Conservation (phyloP, 2,888 invertebrate genomes). For the Teleiodes luculella region DNA sequence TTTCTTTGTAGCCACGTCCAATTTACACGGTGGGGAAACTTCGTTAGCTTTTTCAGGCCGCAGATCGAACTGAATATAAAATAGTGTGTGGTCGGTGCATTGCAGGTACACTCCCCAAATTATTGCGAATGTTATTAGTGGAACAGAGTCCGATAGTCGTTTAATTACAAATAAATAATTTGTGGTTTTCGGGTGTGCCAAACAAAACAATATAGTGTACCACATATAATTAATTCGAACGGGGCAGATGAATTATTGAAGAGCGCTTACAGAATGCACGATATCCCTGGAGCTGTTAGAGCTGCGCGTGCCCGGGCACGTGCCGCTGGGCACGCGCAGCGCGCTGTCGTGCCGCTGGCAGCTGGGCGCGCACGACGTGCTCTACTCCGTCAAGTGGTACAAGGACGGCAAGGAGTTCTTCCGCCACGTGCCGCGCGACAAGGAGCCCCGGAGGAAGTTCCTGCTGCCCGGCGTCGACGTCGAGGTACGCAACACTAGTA, state of each 20-base stretch:
- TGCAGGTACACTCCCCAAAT: background rate
- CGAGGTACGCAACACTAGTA: too few relatives aligned
- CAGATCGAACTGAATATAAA: background rate
- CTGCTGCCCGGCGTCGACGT: constrained; percentile 89
- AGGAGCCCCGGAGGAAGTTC: constrained; percentile 89
- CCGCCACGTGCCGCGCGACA: constrained; percentile 89
- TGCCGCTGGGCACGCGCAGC: constrained; percentile 88
- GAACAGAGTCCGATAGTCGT: too few relatives aligned
- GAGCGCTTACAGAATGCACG: constrained; percentile 48
- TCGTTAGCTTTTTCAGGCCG: background rate
- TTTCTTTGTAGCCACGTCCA: constrained; percentile 9
- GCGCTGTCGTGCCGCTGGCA: constrained; percentile 89
- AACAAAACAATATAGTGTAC: too few relatives aligned
- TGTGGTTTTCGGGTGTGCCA: too few relatives aligned
- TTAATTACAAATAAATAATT: too few relatives aligned
- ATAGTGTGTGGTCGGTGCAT: background rate
- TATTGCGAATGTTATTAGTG: too few relatives aligned
- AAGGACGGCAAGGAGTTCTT: constrained; percentile 94
- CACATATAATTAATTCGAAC: too few relatives aligned
- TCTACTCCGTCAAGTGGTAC: constrained; percentile 95
- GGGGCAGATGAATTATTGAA: too few relatives aligned
- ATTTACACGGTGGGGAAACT: background rate
- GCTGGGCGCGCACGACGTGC: constrained; percentile 85
- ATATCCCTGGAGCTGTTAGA: constrained; percentile 83
- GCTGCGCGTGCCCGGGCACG: constrained; percentile 89